Percentiles rank a stretch among this genome's conserved stretches.
Conservation (phyloP, 2,797 vertebrate genomes). For the Hoplostethus atlanticus region DNA sequence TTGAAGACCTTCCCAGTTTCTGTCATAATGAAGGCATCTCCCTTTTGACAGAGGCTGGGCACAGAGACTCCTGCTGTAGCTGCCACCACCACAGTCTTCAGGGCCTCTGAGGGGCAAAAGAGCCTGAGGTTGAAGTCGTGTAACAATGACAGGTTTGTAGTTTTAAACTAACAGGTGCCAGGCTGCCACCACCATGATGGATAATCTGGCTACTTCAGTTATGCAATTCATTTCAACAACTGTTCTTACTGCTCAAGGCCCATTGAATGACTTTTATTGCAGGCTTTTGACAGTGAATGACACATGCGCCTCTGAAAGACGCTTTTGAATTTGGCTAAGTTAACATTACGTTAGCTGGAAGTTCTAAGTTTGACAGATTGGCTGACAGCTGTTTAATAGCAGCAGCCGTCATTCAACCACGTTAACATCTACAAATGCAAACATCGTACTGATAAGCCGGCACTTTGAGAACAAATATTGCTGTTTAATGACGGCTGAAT, state of each 20-base stretch:
- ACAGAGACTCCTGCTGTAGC: constrained; percentile 89
- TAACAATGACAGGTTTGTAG: too few relatives aligned
- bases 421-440: neutral
- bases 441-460: neutral
- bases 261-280: neutral
- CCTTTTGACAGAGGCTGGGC: constrained; percentile 93
- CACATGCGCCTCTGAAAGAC: neutral
- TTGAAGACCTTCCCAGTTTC: constrained; percentile 98
- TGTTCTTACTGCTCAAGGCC: neutral
- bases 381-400: constrained; percentile 25
- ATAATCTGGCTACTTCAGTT: neutral
- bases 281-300: neutral
- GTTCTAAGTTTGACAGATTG: constrained; percentile 8
- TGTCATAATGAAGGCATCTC: constrained; percentile 92
- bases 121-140: neutral
- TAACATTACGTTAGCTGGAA: neutral
- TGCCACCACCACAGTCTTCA: constrained; percentile 88
- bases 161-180: constrained; percentile 1
- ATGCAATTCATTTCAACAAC: neutral
- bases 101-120: constrained; percentile 84
- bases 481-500: neutral
- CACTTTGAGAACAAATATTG: neutral
- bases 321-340: neutral
- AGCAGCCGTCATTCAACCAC: neutral
- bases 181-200: neutral